Base-by-base conservation (phyloP, 1,140 invertebrate genomes). In the Lepidurus arcticus region DNA sequence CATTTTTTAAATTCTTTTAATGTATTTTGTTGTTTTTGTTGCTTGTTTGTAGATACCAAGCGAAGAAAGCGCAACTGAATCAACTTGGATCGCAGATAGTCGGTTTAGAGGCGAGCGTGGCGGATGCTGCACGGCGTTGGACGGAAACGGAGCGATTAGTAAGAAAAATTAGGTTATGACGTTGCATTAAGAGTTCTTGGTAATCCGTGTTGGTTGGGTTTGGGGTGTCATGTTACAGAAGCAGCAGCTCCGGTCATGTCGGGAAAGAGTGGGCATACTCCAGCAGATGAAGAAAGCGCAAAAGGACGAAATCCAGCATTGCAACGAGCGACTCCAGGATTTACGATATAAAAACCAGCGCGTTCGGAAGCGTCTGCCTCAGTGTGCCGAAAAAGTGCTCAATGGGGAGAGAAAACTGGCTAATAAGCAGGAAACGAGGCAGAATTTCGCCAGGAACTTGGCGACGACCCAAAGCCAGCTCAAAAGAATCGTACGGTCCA, bases 101-200 rank as follows among this genome's bases (percentile, higher is more conserved):
- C 16, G 16, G 53, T 65, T 65, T 65, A 65, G 53, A 65, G 53
- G 53, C 53, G 53, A 65, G 53, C 53, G 16, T 65, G 53, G 53
- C 53, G 53, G 53, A 65, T 65, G 53, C 53, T 65, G 53, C 53
- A 21, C 53, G 53, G 21, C 53, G n/a, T 65, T 65, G 53, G 53
- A 65, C 53, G 53, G 53, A 65, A 65, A 1, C 53, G 53, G 53
- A 65, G 53, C 53, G 53, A 65, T 65, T 65, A 65, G 53, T 65
- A 65, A 34, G 34, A 34, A 34, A 34, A 65, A 65, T 65, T 13
- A 65, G 53, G 53, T 65, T 65, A 65, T 21, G 53, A 65, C 21
- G 53, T n/a, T 7, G 21, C 21, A 65, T 65, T 13, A 7, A 7
- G 16, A 65, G 7, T 65, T 16, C 53, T 65, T 13, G 21, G 16